These are phyloP conservation scores for Petromus typicus DNA, from an alignment of 2,113 vertebrate species.

Conservation along the genomic window DNA sequence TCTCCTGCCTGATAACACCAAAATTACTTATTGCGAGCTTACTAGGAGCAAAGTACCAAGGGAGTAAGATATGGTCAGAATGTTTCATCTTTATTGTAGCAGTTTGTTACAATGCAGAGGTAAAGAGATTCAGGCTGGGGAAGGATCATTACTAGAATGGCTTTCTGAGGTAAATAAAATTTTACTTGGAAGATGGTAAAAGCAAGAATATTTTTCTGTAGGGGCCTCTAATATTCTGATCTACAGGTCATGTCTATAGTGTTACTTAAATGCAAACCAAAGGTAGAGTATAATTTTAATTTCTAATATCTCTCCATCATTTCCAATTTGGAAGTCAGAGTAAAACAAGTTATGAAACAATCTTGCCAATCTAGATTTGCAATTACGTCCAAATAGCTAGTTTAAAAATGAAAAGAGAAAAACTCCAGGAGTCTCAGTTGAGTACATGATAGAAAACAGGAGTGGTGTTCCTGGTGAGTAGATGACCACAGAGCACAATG, in stretches of 20 bases:
- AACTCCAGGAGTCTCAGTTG: background rate
- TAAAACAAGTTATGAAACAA: background rate
- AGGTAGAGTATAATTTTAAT: background rate
- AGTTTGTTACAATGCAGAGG: background rate
- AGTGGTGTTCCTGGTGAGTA: background rate
- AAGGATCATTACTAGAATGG: background rate
- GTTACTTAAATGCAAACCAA: background rate
- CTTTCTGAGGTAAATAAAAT: background rate
- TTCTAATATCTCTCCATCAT: background rate
- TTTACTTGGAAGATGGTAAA: background rate
- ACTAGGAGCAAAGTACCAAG: background rate
- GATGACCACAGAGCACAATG: background rate
- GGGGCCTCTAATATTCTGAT: background rate
- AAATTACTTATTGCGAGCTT: background rate
- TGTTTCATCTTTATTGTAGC: background rate
- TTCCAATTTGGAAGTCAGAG: background rate
- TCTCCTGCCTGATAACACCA: background rate
- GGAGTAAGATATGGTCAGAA: background rate
- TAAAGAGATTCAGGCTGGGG: background rate
- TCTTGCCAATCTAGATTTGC: background rate
- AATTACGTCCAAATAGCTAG: background rate
- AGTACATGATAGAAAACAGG: rapidly evolving
- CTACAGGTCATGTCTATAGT: background rate
- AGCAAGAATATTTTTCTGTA: background rate
- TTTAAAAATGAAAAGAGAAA: background rate